Evolutionary conservation across 2,888 invertebrate genomes (phyloP).

Genomic region (Pseudolycoriella hygida): DNA sequence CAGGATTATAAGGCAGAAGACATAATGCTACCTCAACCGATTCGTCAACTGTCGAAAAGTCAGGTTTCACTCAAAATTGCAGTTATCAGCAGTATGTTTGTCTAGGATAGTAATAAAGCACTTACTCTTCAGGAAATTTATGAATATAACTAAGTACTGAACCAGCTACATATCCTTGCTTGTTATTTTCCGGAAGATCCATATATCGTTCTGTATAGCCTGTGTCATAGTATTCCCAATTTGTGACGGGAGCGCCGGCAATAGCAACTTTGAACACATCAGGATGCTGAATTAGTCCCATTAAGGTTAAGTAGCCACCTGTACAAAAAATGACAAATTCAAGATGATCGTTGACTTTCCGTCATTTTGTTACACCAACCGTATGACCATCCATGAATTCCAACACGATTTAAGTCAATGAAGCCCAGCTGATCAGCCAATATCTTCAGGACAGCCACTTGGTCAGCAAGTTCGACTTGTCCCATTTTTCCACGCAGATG

Average conservation of each 20-base stretch:
- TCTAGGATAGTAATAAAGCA: too few relatives aligned
- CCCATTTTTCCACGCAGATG: slow-evolving; percentile 84
- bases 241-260: slow-evolving; percentile 94
- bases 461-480: slow-evolving; percentile 82
- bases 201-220: slow-evolving; percentile 98
- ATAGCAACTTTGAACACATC: slow-evolving; percentile 89
- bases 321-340: slow-evolving; percentile 7
- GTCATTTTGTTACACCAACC: slow-evolving; percentile 32
- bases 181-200: slow-evolving; percentile 64
- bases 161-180: slow-evolving; percentile 62
- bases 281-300: slow-evolving; percentile 84
- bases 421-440: slow-evolving; percentile 67
- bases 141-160: slow-evolving; percentile 72
- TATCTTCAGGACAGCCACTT: slow-evolving; percentile 84
- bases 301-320: slow-evolving; percentile 86
- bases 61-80: background rate
- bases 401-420: slow-evolving; percentile 82
- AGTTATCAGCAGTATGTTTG: too few relatives aligned
- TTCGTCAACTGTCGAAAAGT: background rate
- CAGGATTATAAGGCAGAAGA: too few relatives aligned
- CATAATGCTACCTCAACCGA: too few relatives aligned
- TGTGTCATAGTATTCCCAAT: slow-evolving; percentile 95
- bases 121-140: slow-evolving; percentile 82
- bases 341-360: too few relatives aligned
- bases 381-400: slow-evolving; percentile 98